Evolutionary conservation across 2,113 vertebrate genomes (phyloP).

Genomic region (Notarius lentiginosus): DNA sequence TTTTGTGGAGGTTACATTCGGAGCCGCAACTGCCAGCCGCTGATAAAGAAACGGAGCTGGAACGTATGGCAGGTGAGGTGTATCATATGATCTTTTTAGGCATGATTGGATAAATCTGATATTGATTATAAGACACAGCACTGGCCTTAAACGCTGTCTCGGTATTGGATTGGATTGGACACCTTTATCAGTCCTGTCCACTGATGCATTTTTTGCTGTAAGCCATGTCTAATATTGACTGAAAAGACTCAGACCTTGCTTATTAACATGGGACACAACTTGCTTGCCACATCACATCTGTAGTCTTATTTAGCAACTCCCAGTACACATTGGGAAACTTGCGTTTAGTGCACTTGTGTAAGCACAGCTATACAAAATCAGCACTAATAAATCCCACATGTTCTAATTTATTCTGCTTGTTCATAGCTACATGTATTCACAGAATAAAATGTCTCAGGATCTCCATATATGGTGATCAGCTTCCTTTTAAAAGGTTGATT

Average conservation of each 20-base stretch:
- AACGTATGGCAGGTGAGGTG: conserved; percentile 63
- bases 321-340: too few species aligned
- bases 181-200: background rate
- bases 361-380: too few species aligned
- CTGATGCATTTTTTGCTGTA: background rate
- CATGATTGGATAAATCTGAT: too few species aligned
- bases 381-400: too few species aligned
- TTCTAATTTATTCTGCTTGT: background rate
- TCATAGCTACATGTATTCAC: background rate
- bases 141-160: background rate
- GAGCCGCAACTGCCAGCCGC: conserved; percentile 60
- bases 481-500: too few species aligned
- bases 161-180: background rate
- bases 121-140: background rate
- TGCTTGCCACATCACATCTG: background rate
- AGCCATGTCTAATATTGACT: background rate
- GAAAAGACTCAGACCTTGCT: background rate
- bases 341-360: too few species aligned
- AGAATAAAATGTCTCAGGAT: background rate
- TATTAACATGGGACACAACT: background rate
- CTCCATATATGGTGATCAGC: background rate
- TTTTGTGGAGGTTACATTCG: conserved; percentile 69
- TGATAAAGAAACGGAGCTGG: conserved; percentile 56
- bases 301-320: background rate
- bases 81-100: background rate